Evolutionary conservation across 2,888 invertebrate genomes (phyloP).

Genomic region (Caradrina kadenii): DNA sequence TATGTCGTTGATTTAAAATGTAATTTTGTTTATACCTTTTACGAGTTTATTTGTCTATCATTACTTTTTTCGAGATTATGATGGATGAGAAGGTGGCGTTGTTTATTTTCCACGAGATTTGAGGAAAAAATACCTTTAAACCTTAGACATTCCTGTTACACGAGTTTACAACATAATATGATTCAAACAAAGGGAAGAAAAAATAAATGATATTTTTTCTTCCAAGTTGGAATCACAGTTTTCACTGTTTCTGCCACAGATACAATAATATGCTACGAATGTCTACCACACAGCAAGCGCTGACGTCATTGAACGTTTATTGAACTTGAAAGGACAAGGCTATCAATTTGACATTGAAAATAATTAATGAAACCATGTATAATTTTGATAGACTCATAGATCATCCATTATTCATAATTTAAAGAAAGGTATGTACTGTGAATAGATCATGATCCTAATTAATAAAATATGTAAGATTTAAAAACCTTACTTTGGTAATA

Average conservation of each 20-base stretch:
- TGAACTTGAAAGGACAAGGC: conserved; percentile 48
- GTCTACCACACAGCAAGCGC: conserved; percentile 27
- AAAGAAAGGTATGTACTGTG: not conserved
- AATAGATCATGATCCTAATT: not conserved
- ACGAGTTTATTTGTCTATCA: not conserved
- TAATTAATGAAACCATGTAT: conserved; percentile 43
- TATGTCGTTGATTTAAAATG: no score
- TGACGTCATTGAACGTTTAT: conserved; percentile 28
- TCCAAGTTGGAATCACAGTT: no score
- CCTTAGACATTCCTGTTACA: not conserved
- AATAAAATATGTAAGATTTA: not conserved
- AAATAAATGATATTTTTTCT: not conserved
- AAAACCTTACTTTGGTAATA: not conserved
- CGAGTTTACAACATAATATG: not conserved
- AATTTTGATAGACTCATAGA: conserved; percentile 23
- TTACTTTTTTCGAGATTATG: not conserved
- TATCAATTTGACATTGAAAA: conserved; percentile 34
- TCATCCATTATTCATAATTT: conserved; percentile 48
- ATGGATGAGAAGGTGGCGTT: not conserved
- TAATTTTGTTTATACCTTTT: no score
- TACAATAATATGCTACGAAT: conserved; percentile 1
- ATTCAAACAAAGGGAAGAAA: not conserved
- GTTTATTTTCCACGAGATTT: not conserved
- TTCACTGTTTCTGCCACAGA: not conserved
- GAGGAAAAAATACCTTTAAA: no score